phyloP scores from a whole-genome alignment of 53 echinoderm and acorn worm genomes.

The Zoroaster sp. region DNA sequence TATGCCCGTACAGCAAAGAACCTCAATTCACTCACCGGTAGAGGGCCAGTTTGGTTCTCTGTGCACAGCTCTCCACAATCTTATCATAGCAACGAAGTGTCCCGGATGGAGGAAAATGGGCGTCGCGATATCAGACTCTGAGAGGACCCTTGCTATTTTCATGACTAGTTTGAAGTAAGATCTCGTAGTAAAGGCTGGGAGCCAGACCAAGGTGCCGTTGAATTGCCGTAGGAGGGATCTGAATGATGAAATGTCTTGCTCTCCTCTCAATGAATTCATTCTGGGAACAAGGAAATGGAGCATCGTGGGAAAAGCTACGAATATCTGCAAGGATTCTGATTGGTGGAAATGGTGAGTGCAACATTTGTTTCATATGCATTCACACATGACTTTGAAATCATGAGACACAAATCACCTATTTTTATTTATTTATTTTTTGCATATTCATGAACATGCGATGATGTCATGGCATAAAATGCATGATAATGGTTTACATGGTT shows the following conservation, averaged over 20 bases:
- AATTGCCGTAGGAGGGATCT: background rate
- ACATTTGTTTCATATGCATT: too few relatives aligned
- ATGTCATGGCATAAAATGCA: too few relatives aligned
- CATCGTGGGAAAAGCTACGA: too few relatives aligned
- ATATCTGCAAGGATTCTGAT: too few relatives aligned
- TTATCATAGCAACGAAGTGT: background rate
- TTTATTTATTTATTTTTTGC: too few relatives aligned
- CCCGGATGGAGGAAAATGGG: background rate
- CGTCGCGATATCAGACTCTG: background rate
- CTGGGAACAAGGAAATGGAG: background rate
- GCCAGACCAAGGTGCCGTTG: background rate
- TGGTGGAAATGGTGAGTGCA: too few relatives aligned
- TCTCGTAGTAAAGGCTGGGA: background rate
- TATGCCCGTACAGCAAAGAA: background rate
- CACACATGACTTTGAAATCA: too few relatives aligned
- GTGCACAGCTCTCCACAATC: background rate
- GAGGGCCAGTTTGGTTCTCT: background rate
- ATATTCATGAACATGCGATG: too few relatives aligned
- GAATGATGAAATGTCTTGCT: background rate
- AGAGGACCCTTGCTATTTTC: background rate
- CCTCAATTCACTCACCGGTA: background rate
- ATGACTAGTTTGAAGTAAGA: background rate
- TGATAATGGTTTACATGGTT: too few relatives aligned
- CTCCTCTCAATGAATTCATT: background rate
- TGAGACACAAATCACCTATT: too few relatives aligned